Conservation (phyloP, 2,888 invertebrate genomes). For the Diadegma fenestrale region DNA sequence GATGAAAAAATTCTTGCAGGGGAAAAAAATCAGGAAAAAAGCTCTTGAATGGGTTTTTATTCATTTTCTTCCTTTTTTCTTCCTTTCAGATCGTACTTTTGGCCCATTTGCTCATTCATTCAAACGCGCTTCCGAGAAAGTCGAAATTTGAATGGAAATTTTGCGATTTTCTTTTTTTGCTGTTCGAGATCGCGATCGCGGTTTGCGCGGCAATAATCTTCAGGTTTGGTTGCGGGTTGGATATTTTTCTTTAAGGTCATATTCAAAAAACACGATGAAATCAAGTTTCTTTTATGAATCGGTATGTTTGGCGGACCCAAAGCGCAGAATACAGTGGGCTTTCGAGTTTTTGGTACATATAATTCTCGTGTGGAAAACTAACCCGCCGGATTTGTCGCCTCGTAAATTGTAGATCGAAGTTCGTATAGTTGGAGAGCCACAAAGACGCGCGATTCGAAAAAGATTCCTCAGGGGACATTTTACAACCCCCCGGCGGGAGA, state of each 20-base stretch:
- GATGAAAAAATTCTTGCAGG: not conserved
- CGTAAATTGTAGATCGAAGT: slow-evolving; percentile 63
- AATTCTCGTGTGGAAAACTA: slow-evolving; percentile 46
- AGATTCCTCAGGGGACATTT: slow-evolving; percentile 46
- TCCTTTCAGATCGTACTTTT: not conserved
- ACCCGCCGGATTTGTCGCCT: slow-evolving; percentile 58
- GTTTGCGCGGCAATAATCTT: not conserved
- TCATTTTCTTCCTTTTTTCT: not conserved
- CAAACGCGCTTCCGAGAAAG: not conserved
- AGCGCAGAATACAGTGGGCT: not conserved
- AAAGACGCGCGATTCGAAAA: slow-evolving; percentile 15
- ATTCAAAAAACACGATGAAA: not conserved
- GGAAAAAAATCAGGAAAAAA: not conserved
- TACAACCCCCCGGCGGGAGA: slow-evolving; percentile 22
- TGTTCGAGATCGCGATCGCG: too few species aligned
- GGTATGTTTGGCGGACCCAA: not conserved
- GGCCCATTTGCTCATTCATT: not conserved
- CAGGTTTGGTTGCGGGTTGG: not conserved
- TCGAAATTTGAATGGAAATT: not conserved
- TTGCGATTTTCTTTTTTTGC: not conserved
- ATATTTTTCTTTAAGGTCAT: not conserved
- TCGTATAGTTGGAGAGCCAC: slow-evolving; percentile 1
- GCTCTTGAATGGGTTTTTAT: not conserved
- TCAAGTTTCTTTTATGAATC: not conserved
- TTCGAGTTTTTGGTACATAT: not conserved